These are phyloP conservation scores for Tangara arthus DNA, from an alignment of 2,797 vertebrate genomes.

Conservation along the genomic window DNA sequence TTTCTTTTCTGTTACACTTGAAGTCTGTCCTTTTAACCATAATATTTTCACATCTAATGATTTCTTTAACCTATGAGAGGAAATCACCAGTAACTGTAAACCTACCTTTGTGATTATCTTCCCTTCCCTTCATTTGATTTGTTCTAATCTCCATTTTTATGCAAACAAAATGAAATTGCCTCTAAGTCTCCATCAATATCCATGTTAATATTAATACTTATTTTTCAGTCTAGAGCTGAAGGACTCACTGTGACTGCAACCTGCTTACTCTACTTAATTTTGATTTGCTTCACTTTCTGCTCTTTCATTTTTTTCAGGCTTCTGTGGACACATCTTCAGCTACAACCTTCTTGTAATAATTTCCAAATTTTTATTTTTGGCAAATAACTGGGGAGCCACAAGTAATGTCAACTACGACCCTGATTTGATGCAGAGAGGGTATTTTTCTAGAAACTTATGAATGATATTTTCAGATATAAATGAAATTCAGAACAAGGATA, in stretches of 20 bases:
- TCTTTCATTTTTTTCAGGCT: not conserved
- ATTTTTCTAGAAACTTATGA: not conserved
- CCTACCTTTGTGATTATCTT: not conserved
- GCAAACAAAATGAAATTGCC: not conserved
- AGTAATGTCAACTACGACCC: not conserved
- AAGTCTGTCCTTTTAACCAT: not conserved
- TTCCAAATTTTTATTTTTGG: not conserved
- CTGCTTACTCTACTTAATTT: not conserved
- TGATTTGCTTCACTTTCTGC: not conserved
- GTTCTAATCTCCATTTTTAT: not conserved
- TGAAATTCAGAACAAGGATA: not conserved
- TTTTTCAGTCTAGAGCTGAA: not conserved
- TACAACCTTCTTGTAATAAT: not conserved
- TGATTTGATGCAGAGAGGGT: not conserved
- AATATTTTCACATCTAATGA: not conserved
- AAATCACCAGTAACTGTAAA: not conserved
- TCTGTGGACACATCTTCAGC: not conserved
- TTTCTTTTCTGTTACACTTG: not conserved
- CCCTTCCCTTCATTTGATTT: not conserved
- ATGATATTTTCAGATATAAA: fast-evolving
- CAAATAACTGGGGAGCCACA: not conserved
- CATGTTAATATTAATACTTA: not conserved
- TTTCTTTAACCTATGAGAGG: not conserved
- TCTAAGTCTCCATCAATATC: not conserved
- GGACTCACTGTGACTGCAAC: not conserved